Evolutionary conservation across 2,113 vertebrate genomes (phyloP).

Genomic region (Corythornis cristatus): DNA sequence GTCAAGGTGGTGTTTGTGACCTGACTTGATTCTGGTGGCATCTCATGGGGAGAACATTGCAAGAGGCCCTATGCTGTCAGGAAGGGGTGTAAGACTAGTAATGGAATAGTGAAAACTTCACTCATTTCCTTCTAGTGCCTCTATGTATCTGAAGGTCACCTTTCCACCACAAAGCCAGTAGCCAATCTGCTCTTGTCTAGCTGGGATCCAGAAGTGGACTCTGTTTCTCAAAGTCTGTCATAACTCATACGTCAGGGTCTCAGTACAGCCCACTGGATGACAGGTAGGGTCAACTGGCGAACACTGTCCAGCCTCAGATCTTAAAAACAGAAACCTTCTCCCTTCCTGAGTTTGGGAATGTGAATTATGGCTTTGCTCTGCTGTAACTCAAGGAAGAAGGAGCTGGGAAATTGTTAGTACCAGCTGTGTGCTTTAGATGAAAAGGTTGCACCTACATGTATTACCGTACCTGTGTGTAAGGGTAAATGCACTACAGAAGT

Average conservation of each 20-base stretch:
- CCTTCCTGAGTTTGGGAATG: neutral
- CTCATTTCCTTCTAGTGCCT: neutral
- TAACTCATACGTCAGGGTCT: neutral
- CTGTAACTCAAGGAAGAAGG: neutral
- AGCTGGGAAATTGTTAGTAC: neutral
- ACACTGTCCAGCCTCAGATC: neutral
- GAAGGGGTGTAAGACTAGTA: neutral
- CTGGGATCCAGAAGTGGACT: neutral
- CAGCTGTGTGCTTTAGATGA: rapidly evolving
- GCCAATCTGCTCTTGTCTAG: neutral
- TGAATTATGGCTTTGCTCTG: neutral
- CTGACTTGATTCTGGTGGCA: neutral
- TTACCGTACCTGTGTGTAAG: neutral
- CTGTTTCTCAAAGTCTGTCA: neutral
- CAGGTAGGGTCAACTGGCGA: neutral
- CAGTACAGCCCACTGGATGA: neutral
- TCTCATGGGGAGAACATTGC: rapidly evolving
- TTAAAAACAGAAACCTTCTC: neutral
- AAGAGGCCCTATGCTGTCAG: neutral
- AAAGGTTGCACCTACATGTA: neutral
- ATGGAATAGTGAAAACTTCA: neutral
- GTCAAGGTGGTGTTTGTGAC: neutral
- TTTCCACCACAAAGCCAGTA: neutral
- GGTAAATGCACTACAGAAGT: neutral
- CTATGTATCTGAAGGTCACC: neutral